Evolutionary conservation across 1,140 invertebrate genomes (phyloP), one percentile per base, ranked within the genome.

Genomic region (Ditylenchus dipsaci): DNA sequence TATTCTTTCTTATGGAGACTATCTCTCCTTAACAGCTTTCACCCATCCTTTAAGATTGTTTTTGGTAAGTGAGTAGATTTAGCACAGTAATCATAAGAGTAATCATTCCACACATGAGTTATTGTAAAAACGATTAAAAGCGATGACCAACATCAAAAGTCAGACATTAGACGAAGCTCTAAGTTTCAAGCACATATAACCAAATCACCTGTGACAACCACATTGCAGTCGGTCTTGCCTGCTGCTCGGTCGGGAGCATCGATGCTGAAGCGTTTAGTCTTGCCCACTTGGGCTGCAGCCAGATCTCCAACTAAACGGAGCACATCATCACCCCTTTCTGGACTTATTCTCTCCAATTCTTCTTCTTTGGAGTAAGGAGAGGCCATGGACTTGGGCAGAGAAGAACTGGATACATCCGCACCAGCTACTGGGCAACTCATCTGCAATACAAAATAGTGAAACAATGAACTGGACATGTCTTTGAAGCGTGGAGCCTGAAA

Each of bases 391-490:
- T 45, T 19, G 67, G 33, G 49, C 49, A 53, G 15, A 8, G 49
- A 53, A 15, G 23, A 1, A 53, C 49, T 53, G 1, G 49, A 53
- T 21, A 17, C 23, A 15, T 53, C 49, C 23, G 15, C n/a, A 15
- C 49, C 84, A 21, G 87, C 76, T 0, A 88, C 85, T 77, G 88
- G 87, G 68, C 87, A 88, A 11, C 85, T 84, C 68, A 88, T 86
- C 19, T 87, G 86, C 17, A 56, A 70, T 21, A 73, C 74, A 79
- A 65, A 33, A 47, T 67, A 76, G n/a, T 38, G 33, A 38, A 38
- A 38, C 33, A 38, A 38, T 47, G 65, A 47, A 43, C n/a, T n/a
- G n/a, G n/a, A n/a, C n/a, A n/a, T n/a, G n/a, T n/a, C n/a, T n/a
- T n/a, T n/a, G n/a, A n/a, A n/a, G n/a, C n/a, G n/a, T n/a, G n/a